phyloP scores from a whole-genome alignment of 2,888 invertebrate species.

The Escarpia spicata region DNA sequence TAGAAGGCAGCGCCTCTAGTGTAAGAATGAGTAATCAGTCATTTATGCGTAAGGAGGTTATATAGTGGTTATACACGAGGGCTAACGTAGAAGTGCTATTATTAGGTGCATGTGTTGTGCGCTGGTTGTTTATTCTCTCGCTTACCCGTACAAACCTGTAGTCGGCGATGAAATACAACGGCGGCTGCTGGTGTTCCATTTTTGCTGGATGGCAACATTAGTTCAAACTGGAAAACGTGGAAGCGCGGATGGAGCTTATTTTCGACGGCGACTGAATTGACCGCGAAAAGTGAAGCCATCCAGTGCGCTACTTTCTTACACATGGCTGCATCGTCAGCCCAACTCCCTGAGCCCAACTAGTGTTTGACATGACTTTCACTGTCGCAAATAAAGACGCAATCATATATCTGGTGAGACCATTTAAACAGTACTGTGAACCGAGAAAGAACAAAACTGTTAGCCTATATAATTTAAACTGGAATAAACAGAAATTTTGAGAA shows the following conservation, averaged over 20 bases:
- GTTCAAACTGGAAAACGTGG: not conserved
- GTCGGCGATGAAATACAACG: too few relatives aligned
- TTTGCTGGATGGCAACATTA: too few relatives aligned
- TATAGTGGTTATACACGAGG: too few relatives aligned
- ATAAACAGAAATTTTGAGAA: not conserved
- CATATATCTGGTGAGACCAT: not conserved
- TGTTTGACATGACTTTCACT: not conserved
- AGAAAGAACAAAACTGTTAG: not conserved
- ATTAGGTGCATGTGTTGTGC: too few relatives aligned
- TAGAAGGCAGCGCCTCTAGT: too few relatives aligned
- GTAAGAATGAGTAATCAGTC: too few relatives aligned
- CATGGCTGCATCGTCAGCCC: not conserved
- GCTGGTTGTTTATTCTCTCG: too few relatives aligned
- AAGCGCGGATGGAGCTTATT: not conserved
- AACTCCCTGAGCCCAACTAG: not conserved
- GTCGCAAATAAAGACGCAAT: not conserved
- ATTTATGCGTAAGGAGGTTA: too few relatives aligned
- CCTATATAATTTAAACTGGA: not conserved
- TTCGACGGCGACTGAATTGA: not conserved
- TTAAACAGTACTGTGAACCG: not conserved
- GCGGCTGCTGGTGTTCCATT: too few relatives aligned
- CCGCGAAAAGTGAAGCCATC: not conserved
- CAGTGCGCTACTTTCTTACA: not conserved
- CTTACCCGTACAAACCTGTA: too few relatives aligned
- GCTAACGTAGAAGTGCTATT: too few relatives aligned